phyloP scores from a whole-genome alignment of 2,797 vertebrate genomes.

The Scolopax rusticola region DNA sequence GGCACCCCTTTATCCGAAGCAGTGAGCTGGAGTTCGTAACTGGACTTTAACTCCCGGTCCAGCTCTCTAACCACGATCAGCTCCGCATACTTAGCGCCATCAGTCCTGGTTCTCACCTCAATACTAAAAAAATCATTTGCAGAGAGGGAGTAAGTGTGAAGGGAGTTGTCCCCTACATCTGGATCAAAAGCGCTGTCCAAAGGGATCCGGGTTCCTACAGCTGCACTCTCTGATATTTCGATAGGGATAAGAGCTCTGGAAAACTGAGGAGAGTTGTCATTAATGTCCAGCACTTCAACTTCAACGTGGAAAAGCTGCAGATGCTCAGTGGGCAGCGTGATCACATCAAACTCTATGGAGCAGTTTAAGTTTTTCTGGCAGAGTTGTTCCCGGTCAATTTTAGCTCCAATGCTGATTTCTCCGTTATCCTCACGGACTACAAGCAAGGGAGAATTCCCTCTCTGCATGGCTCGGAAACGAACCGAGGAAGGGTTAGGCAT shows the following conservation, averaged over 20 bases:
- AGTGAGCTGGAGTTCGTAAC: conserved; percentile 91
- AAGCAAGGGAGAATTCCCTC: conserved; percentile 87
- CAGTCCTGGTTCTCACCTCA: conserved; percentile 91
- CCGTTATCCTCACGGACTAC: conserved; percentile 92
- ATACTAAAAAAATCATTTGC: conserved; percentile 92
- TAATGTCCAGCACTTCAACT: conserved; percentile 96
- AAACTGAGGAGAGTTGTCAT: conserved; percentile 96
- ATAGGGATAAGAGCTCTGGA: conserved; percentile 92
- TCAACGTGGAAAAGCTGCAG: conserved; percentile 96
- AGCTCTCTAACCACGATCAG: conserved; percentile 92
- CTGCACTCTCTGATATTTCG: conserved; percentile 95
- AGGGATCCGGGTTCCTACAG: conserved; percentile 92
- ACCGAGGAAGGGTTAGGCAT: conserved; percentile 87
- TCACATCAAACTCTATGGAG: conserved; percentile 96
- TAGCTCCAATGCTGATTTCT: conserved; percentile 91
- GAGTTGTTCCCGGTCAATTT: conserved; percentile 95
- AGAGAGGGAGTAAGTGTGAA: conserved; percentile 91
- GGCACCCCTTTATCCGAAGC: conserved; percentile 93
- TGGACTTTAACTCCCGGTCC: conserved; percentile 90
- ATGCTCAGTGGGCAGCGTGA: conserved; percentile 94
- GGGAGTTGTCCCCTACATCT: conserved; percentile 93
- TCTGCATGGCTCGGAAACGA: conserved; percentile 94
- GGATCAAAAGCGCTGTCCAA: conserved; percentile 93
- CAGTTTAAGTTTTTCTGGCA: conserved; percentile 96
- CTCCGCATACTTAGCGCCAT: conserved; percentile 95